Evolutionary conservation across 2,797 vertebrate species (phyloP).

Genomic region (Silurus aristotelis): DNA sequence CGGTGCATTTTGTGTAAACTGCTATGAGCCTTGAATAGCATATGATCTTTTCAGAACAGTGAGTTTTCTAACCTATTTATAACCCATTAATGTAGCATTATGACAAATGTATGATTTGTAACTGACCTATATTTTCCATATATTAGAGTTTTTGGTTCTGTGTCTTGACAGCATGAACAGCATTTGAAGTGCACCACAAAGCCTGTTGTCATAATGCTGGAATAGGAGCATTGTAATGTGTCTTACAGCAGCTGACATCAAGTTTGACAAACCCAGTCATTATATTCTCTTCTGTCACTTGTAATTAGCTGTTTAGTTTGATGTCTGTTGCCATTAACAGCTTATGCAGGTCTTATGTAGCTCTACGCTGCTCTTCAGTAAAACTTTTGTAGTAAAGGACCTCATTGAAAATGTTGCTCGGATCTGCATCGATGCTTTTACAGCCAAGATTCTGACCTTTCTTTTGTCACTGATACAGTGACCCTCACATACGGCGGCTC

Average conservation of each 20-base stretch:
- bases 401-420: not conserved
- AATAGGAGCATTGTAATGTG: not conserved
- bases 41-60: not conserved
- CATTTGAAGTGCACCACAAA: not conserved
- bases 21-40: not conserved
- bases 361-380: not conserved
- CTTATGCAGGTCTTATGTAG: not conserved
- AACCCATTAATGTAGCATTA: not conserved
- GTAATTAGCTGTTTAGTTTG: not conserved
- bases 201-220: not conserved
- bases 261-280: not conserved
- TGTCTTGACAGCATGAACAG: not conserved
- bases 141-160: not conserved
- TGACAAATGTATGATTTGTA: not conserved
- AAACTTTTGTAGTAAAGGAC: not conserved
- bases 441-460: not conserved
- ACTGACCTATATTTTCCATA: not conserved
- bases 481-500: not conserved
- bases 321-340: not conserved
- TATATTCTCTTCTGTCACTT: no score
- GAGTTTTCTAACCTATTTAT: not conserved
- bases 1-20: not conserved
- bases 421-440: not conserved
- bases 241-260: not conserved
- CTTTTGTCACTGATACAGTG: constrained; percentile 5